These are phyloP conservation scores for Anolis carolinensis DNA, from an alignment of 2,113 vertebrate species.

Conservation along the genomic window DNA sequence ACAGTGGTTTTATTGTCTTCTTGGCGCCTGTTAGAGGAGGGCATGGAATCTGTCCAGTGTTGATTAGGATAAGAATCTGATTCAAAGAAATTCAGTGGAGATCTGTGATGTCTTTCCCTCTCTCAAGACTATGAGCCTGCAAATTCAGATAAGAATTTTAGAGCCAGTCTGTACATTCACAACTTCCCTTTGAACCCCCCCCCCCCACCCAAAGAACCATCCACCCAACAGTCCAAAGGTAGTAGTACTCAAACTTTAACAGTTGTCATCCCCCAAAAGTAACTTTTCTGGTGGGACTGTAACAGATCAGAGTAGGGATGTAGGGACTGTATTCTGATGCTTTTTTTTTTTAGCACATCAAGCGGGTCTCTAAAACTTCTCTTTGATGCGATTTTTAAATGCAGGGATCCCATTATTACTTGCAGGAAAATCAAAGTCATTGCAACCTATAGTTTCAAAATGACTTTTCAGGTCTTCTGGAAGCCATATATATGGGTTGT, in stretches of 20 bases:
- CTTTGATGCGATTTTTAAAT: too few species aligned
- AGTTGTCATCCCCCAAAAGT: too few species aligned
- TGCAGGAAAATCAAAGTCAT: too few species aligned
- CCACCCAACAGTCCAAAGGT: too few species aligned
- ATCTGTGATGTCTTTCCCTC: not conserved
- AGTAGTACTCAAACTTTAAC: too few species aligned
- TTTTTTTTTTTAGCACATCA: not conserved
- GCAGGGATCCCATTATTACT: too few species aligned
- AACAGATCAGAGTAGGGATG: not conserved
- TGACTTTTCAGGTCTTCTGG: not conserved
- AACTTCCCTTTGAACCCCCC: too few species aligned
- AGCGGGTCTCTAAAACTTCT: not conserved
- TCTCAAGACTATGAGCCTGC: not conserved
- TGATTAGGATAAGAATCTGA: fast-evolving
- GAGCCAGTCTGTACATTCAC: not conserved
- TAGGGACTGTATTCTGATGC: not conserved
- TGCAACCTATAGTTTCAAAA: too few species aligned
- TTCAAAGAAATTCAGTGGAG: not conserved
- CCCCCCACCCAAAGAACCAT: too few species aligned
- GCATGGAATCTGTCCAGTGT: not conserved
- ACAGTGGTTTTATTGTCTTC: not conserved
- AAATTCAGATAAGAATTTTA: too few species aligned
- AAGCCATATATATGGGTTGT: not conserved
- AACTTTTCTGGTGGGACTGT: too few species aligned
- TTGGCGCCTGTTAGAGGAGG: not conserved